Evolutionary conservation across 2,797 vertebrate species (phyloP).

Genomic region (Epinephelus malabaricus): DNA sequence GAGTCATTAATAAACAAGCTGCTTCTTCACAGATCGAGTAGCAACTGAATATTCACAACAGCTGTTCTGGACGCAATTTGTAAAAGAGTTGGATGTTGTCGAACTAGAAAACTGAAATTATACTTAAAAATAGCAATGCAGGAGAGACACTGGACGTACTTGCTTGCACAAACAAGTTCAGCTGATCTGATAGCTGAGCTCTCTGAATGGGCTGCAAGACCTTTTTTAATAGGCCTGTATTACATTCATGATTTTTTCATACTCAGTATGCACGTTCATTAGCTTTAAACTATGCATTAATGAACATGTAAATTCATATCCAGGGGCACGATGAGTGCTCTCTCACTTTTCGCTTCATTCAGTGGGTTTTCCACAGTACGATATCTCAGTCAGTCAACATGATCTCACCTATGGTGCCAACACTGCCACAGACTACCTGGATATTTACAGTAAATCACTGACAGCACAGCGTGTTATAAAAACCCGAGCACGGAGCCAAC

Average conservation of each 20-base stretch:
- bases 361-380: background rate
- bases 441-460: constrained; percentile 54
- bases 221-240: background rate
- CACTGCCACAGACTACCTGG: constrained; percentile 31
- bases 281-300: constrained; percentile 6
- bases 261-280: constrained; percentile 10
- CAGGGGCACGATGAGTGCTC: background rate
- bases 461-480: constrained; percentile 51
- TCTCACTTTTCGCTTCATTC: constrained; percentile 3
- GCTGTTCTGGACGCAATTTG: background rate
- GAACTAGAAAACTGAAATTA: background rate
- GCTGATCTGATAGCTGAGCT: background rate
- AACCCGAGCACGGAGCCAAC: constrained; percentile 43
- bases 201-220: background rate
- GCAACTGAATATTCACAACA: constrained; percentile 16
- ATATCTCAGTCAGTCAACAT: constrained; percentile 15
- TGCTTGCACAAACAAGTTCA: too few relatives aligned
- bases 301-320: constrained; percentile 1
- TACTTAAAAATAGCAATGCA: background rate
- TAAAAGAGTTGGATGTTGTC: constrained; percentile 2
- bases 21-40: constrained; percentile 30
- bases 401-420: constrained; percentile 16
- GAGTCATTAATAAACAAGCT: constrained; percentile 53
- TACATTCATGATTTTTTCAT: background rate
- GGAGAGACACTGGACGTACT: background rate